A percentile compares a stretch with the other conserved stretches of the same genome.
Evolutionary conservation across 2,888 invertebrate species (phyloP).

Genomic region (Pristionchus arcanus): DNA sequence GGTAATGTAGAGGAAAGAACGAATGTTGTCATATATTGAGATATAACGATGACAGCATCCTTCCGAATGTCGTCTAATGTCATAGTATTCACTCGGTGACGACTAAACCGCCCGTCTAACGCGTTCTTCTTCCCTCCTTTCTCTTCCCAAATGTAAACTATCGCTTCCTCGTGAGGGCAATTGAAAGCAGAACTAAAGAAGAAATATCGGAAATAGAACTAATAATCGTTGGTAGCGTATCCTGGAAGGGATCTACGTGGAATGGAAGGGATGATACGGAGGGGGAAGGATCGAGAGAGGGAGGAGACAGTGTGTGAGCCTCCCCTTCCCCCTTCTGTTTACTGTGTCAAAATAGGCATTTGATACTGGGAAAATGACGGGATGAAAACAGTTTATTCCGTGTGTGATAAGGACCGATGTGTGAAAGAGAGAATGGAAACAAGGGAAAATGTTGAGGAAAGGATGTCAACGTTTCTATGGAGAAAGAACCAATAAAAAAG

Average conservation of each 20-base stretch:
- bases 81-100: background rate
- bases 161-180: background rate
- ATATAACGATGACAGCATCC: background rate
- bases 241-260: background rate
- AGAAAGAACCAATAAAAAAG: background rate
- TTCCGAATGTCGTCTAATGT: background rate
- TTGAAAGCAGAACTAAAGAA: background rate
- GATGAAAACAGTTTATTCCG: conserved; percentile 32
- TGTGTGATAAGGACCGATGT: conserved; percentile 21
- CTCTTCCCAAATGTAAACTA: background rate
- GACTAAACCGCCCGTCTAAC: background rate
- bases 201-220: background rate
- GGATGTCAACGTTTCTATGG: background rate
- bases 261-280: conserved; percentile 11
- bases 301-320: background rate
- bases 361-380: conserved; percentile 28
- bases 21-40: background rate
- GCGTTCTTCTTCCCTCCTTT: background rate
- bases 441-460: conserved; percentile 16
- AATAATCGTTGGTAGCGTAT: background rate
- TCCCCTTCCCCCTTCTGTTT: background rate
- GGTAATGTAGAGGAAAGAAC: too few species aligned
- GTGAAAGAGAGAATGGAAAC: conserved; percentile 16
- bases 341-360: conserved; percentile 11
- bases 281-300: background rate